Evolutionary conservation across 2,113 vertebrate species (phyloP).

Genomic region (Perca fluviatilis): DNA sequence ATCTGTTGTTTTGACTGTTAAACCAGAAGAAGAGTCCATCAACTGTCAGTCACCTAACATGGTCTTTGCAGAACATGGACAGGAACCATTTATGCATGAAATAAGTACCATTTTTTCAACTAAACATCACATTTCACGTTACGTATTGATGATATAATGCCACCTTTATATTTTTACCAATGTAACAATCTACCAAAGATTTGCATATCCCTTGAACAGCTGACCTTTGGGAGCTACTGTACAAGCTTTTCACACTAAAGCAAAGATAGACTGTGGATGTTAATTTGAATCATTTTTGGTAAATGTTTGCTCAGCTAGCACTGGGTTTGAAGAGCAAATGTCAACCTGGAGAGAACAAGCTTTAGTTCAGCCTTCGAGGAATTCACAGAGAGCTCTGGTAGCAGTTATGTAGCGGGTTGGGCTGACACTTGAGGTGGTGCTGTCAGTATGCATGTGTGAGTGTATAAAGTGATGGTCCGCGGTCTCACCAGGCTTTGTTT

Average conservation of each 20-base stretch:
- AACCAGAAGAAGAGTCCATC: not conserved
- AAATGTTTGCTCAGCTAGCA: conserved; percentile 15
- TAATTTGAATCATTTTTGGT: conserved; percentile 3
- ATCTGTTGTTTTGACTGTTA: not conserved
- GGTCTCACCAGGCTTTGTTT: conserved; percentile 21
- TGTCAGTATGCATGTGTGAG: conserved; percentile 2
- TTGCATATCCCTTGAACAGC: not conserved
- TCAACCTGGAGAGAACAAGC: conserved; percentile 5
- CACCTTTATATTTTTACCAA: not conserved
- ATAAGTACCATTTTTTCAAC: not conserved
- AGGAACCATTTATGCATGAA: not conserved
- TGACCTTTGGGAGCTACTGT: conserved; percentile 7
- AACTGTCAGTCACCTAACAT: not conserved
- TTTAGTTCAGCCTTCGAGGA: not conserved
- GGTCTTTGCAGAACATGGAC: not conserved
- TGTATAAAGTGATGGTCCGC: conserved; percentile 10
- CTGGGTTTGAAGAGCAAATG: conserved; percentile 15
- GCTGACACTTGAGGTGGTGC: conserved; percentile 16
- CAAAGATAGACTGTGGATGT: not conserved
- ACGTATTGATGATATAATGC: not conserved
- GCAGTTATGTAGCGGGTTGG: not conserved
- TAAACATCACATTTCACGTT: too few species aligned
- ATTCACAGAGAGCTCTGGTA: not conserved
- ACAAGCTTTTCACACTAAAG: not conserved
- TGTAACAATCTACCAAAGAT: not conserved